Conservation (phyloP, 1,140 invertebrate species). For the Triops cancriformis region DNA sequence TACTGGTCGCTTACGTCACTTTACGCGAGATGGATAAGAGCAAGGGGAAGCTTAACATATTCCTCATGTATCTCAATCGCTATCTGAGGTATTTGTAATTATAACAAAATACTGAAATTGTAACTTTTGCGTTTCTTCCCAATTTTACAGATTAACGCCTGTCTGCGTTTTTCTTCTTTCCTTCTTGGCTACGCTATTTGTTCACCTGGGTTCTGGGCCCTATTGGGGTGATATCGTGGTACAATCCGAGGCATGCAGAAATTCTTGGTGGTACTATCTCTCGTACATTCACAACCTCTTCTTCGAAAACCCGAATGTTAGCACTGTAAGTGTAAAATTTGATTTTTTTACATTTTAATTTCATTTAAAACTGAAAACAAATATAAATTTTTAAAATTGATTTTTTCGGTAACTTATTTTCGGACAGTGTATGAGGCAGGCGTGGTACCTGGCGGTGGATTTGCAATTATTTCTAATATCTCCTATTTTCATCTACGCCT, state of each 20-base stretch:
- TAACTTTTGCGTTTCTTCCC: too few relatives aligned
- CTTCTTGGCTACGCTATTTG: constrained; percentile 33
- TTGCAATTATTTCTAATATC: constrained; percentile 69
- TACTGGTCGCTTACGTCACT: constrained; percentile 23
- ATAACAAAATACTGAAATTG: too few relatives aligned
- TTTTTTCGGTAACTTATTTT: too few relatives aligned
- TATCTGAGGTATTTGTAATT: constrained; percentile 28
- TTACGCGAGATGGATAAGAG: constrained; percentile 26
- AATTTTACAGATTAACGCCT: constrained; percentile 31
- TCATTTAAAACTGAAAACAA: too few relatives aligned
- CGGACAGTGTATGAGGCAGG: constrained; percentile 69
- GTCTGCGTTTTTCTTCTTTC: constrained; percentile 24
- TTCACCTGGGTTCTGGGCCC: constrained; percentile 20
- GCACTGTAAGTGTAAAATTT: background rate
- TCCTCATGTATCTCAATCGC: constrained; percentile 27
- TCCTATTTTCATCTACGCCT: constrained; percentile 58
- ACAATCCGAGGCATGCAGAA: background rate
- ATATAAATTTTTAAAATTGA: too few relatives aligned
- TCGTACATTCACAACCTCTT: constrained; percentile 18
- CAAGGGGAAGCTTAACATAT: constrained; percentile 27
- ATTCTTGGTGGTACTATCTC: constrained; percentile 22
- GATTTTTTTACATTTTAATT: too few relatives aligned
- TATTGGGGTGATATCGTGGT: constrained; percentile 13
- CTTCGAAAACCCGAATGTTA: background rate
- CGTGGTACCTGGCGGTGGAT: constrained; percentile 73